These are phyloP conservation scores for Agrotis exclamationis DNA, from an alignment of 2,888 invertebrate species.

Conservation along the genomic window DNA sequence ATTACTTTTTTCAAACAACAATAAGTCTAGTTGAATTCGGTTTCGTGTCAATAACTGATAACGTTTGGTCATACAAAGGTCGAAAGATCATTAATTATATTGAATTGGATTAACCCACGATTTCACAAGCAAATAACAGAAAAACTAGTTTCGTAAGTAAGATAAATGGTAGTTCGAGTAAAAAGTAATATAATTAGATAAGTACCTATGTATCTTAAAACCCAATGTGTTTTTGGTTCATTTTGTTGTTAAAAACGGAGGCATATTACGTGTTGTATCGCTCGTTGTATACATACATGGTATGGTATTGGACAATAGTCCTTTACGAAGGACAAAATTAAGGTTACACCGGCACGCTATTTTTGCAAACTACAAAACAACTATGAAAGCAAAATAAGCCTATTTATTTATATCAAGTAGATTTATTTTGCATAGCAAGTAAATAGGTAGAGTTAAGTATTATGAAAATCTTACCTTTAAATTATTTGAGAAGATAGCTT, in stretches of 20 bases:
- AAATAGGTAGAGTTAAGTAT: not conserved
- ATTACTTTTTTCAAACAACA: not conserved
- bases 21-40: not conserved
- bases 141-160: not conserved
- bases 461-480: constrained; percentile 34
- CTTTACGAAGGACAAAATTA: constrained; percentile 5
- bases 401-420: not conserved
- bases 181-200: not conserved
- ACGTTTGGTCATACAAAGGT: not conserved
- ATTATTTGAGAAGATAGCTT: not conserved
- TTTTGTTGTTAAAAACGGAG: not conserved
- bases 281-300: too few species aligned
- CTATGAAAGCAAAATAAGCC: not conserved
- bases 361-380: constrained; percentile 4
- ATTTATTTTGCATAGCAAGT: not conserved
- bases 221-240: not conserved
- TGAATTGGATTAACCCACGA: not conserved
- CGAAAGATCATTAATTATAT: too few species aligned
- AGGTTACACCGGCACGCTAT: constrained; percentile 23
- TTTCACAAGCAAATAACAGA: not conserved
- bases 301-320: not conserved
- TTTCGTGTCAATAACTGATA: constrained; percentile 9
- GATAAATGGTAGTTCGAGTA: not conserved
- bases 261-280: not conserved
- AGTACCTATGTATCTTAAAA: not conserved